Conservation (phyloP, 2,888 invertebrate species). For the Patella caerulea region DNA sequence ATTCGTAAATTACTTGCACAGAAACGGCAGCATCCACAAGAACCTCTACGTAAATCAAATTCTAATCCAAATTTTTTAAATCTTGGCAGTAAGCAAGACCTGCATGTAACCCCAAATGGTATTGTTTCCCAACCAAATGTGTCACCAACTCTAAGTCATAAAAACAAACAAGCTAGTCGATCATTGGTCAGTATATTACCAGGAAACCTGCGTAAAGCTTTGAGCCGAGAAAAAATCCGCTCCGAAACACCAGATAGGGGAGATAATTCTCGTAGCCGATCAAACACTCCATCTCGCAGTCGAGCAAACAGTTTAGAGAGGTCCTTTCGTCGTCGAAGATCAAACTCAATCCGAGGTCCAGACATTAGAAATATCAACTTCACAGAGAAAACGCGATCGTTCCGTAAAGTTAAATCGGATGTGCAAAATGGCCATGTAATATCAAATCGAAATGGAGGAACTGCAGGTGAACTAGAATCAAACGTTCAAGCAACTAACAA, state of each 20-base stretch:
- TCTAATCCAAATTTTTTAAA: conserved; percentile 65
- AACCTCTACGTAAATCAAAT: conserved; percentile 53
- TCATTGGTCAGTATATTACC: conserved; percentile 48
- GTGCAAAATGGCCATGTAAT: not conserved
- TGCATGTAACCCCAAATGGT: conserved; percentile 42
- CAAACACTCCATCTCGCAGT: conserved; percentile 30
- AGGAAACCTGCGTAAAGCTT: conserved; percentile 38
- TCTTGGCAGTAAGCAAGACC: conserved; percentile 52
- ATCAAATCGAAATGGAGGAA: no score
- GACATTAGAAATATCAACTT: conserved; percentile 55
- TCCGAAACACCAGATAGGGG: conserved; percentile 23
- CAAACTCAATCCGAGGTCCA: conserved; percentile 38
- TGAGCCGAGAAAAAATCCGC: conserved; percentile 45
- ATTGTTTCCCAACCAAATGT: conserved; percentile 28
- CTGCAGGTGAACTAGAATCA: no score
- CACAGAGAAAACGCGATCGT: conserved; percentile 55
- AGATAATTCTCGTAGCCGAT: conserved; percentile 28
- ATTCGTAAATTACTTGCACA: conserved; percentile 38
- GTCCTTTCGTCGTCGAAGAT: conserved; percentile 28
- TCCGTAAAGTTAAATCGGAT: conserved; percentile 44
- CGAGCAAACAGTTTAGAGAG: conserved; percentile 34
- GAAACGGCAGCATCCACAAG: conserved; percentile 20
- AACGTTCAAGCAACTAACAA: no score
- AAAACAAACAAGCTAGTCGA: conserved; percentile 35
- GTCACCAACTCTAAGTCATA: conserved; percentile 15